Evolutionary conservation across 2,113 vertebrate genomes (phyloP), one percentile per base, ranked within the genome.

Genomic region (Dromas ardeola): DNA sequence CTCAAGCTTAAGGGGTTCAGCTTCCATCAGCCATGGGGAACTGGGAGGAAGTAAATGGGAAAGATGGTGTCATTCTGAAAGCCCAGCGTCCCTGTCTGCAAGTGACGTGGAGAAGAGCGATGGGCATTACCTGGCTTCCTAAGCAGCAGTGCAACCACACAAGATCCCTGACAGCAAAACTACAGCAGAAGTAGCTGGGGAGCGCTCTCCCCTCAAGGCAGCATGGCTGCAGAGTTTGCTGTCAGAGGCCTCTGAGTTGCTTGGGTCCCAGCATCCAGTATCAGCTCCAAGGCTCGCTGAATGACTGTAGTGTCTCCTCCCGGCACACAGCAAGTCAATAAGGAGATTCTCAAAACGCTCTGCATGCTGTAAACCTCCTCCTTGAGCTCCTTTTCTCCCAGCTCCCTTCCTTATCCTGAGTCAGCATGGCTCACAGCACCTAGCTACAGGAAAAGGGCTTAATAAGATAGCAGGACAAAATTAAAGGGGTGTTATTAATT

Each of bases 401-500:
- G 67, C 70, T 89, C 53, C 27, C 55, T 49, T 86, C 45, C 45
- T 79, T 55, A 36, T 58, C 73, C 94, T 78, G 83, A 93, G 67
- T 80, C 91, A 92, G 85, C 88, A 74, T 3, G 43, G 83, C 80
- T 82, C 50, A 59, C 6, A 94, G 63, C 63, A 95, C 74, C 85
- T 59, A 81, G 79, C 32, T 92, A 90, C 69, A 73, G 53, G 53
- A 92, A 78, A 95, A 96, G 23, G n/a, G 55, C 73, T 94, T 94
- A 91, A 83, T 45, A 94, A 62, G n/a, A 91, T 70, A 86, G 90
- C 79, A 89, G 80, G 88, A 79, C 88, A 94, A 96, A 96, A 97
- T 94, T 90, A 90, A 90, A 97, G 95, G 90, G 88, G 85, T 16
- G 65, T 93, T 96, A 94, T 96, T 96, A 91, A 91, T 95, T 88